phyloP scores from a whole-genome alignment of 2,888 invertebrate genomes.

The Tortrix viridana region DNA sequence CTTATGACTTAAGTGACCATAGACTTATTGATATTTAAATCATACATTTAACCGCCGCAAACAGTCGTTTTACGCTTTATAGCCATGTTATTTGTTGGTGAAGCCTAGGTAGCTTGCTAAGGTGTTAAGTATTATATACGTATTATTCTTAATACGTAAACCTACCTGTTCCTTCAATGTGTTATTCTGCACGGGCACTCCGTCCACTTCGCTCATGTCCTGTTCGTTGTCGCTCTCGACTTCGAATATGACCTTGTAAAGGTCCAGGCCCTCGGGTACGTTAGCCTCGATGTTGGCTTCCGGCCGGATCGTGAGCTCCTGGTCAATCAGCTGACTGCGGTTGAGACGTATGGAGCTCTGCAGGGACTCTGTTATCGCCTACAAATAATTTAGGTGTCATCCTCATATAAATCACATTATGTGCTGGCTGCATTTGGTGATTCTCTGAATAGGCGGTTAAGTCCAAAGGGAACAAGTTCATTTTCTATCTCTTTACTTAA shows the following conservation, averaged over 20 bases:
- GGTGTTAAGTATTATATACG: not conserved
- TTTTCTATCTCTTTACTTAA: too few species aligned
- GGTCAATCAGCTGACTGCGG: slow-evolving; percentile 71
- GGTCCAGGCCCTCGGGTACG: slow-evolving; percentile 75
- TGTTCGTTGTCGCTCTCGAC: slow-evolving; percentile 71
- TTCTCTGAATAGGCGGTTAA: too few species aligned
- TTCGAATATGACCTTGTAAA: slow-evolving; percentile 75
- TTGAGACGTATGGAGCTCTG: slow-evolving; percentile 69
- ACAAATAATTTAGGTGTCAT: slow-evolving; percentile 13
- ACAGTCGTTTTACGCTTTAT: too few species aligned
- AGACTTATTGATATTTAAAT: too few species aligned
- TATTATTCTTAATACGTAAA: too few species aligned
- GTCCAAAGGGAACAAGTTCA: too few species aligned
- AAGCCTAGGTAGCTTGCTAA: too few species aligned
- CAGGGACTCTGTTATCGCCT: slow-evolving; percentile 77
- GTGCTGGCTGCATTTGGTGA: too few species aligned
- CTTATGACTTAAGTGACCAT: too few species aligned
- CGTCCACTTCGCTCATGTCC: slow-evolving; percentile 67
- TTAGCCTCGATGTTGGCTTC: slow-evolving; percentile 78
- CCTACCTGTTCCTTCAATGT: slow-evolving; percentile 61
- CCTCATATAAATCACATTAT: too few species aligned
- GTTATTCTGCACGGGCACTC: slow-evolving; percentile 56
- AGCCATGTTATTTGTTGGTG: too few species aligned
- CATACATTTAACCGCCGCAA: too few species aligned
- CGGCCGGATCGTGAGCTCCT: slow-evolving; percentile 73